Percentiles rank a stretch among this genome's conserved stretches.
These are phyloP conservation scores for Gouania willdenowi DNA, from an alignment of 2,797 vertebrate species.

Conservation along the genomic window DNA sequence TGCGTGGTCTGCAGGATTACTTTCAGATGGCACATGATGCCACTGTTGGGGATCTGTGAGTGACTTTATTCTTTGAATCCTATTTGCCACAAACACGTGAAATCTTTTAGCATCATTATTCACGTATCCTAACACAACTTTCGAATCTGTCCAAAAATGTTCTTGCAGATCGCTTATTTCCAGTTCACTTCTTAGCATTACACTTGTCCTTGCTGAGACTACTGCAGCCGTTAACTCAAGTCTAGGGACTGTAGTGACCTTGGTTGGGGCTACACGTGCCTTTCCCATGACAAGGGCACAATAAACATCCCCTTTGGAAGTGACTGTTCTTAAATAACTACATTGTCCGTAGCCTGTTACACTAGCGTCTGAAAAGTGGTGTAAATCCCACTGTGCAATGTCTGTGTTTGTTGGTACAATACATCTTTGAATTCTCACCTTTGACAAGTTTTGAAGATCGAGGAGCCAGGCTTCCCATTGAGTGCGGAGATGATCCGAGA, in stretches of 20 bases:
- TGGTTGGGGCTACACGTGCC: background rate
- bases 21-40: background rate
- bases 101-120: too few species aligned
- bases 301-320: background rate
- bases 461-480: slow-evolving; percentile 4
- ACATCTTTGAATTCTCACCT: background rate
- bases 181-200: background rate
- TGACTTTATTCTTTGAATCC: too few species aligned
- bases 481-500: background rate
- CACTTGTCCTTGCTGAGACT: background rate
- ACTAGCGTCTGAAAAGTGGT: background rate
- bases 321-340: background rate
- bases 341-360: background rate
- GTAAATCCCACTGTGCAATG: background rate
- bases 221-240: slow-evolving; percentile 1
- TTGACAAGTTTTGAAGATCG: background rate
- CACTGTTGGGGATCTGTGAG: too few species aligned
- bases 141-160: slow-evolving; percentile 3
- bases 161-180: background rate
- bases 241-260: slow-evolving; percentile 7
- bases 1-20: slow-evolving; percentile 6
- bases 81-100: too few species aligned
- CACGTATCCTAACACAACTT: too few species aligned
- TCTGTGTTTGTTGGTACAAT: background rate
- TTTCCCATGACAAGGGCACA: background rate